Conservation (phyloP, 2,888 invertebrate species). For the Mesoligia furuncula region DNA sequence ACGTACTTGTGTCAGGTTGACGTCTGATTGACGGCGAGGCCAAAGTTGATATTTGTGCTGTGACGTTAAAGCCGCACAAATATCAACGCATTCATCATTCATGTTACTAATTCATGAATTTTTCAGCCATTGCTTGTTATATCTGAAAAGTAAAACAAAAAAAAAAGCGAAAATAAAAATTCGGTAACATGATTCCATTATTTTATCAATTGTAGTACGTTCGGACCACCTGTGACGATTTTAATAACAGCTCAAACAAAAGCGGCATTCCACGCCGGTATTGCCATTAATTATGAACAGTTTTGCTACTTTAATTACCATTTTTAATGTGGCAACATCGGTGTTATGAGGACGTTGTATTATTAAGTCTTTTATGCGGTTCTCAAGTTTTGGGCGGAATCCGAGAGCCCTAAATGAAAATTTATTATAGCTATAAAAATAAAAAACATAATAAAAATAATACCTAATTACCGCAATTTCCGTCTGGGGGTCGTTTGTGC, state of each 20-base stretch:
- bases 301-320: constrained; percentile 38
- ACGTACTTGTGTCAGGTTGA: too few species aligned
- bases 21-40: too few species aligned
- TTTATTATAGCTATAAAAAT: constrained; percentile 3
- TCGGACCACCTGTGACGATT: constrained; percentile 29
- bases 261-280: constrained; percentile 1
- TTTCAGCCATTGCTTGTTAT: background rate
- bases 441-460: background rate
- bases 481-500: background rate
- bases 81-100: too few species aligned
- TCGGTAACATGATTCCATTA: constrained; percentile 18
- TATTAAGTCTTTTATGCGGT: constrained; percentile 6
- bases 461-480: constrained; percentile 3
- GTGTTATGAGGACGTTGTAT: constrained; percentile 29
- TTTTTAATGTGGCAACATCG: constrained; percentile 36
- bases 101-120: too few species aligned
- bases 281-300: constrained; percentile 29
- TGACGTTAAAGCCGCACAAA: too few species aligned
- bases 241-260: constrained; percentile 34
- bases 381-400: constrained; percentile 22
- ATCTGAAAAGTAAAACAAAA: background rate
- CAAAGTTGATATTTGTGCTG: too few species aligned
- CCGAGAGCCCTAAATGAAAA: constrained; percentile 7
- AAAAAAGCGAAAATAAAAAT: background rate
- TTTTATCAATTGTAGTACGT: constrained; percentile 9